A percentile compares a stretch with the other conserved stretches of the same genome.
Conservation (phyloP, 2,888 invertebrate genomes). For the Plutella xylostella region DNA sequence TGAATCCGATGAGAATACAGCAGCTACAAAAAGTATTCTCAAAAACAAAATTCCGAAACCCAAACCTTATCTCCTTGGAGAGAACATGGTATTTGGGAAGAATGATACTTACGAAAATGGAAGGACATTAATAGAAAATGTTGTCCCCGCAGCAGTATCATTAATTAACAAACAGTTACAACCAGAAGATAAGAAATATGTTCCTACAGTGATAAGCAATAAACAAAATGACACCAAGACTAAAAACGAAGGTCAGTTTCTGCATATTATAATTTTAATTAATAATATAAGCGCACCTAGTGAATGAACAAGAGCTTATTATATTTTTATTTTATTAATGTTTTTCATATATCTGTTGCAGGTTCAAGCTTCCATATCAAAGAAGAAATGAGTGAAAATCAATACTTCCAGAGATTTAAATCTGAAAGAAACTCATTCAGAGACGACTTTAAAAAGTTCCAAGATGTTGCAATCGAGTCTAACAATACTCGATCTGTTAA, state of each 20-base stretch:
- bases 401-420: background rate
- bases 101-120: conserved; percentile 13
- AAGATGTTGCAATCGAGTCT: conserved; percentile 16
- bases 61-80: conserved; percentile 79
- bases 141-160: conserved; percentile 39
- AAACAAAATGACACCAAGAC: too few relatives aligned
- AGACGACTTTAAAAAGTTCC: background rate
- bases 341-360: too few relatives aligned
- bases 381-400: background rate
- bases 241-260: too few relatives aligned
- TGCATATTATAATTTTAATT: too few relatives aligned
- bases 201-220: too few relatives aligned
- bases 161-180: conserved; percentile 51
- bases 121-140: conserved; percentile 22
- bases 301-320: too few relatives aligned
- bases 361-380: background rate
- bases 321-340: too few relatives aligned
- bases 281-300: too few relatives aligned
- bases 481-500: conserved; percentile 20
- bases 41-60: conserved; percentile 81
- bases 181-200: conserved; percentile 8
- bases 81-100: conserved; percentile 67
- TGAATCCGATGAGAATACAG: conserved; percentile 62
- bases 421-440: conserved; percentile 1
- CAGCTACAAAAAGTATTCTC: conserved; percentile 76